phyloP scores from a whole-genome alignment of 2,113 vertebrate species.

The Bubo scandiacus region DNA sequence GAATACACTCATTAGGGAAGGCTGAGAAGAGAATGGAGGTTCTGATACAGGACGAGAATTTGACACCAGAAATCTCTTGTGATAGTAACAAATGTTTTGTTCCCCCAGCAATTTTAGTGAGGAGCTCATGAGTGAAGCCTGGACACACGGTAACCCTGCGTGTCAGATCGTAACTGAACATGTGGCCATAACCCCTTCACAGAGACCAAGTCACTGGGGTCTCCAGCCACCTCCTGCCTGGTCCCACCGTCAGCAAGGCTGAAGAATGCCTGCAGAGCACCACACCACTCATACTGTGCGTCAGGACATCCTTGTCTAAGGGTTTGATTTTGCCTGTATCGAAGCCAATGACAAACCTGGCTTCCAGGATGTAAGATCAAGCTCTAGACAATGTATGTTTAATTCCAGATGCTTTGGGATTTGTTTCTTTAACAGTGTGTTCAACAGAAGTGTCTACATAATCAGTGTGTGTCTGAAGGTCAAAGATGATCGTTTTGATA shows the following conservation, averaged over 20 bases:
- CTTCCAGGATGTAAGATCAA: not conserved
- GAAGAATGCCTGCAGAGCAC: not conserved
- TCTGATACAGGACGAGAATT: not conserved
- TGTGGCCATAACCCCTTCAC: not conserved
- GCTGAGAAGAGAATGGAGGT: not conserved
- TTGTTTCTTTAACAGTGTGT: not conserved
- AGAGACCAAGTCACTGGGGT: not conserved
- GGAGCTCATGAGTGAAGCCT: not conserved
- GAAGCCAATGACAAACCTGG: not conserved
- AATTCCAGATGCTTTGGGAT: not conserved
- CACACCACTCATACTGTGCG: rapidly evolving
- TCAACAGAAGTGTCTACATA: not conserved
- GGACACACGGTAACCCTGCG: not conserved
- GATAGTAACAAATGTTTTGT: not conserved
- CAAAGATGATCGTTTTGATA: not conserved
- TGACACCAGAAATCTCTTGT: not conserved
- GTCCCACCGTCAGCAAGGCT: not conserved
- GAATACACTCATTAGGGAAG: not conserved
- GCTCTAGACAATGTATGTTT: not conserved
- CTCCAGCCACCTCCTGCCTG: not conserved
- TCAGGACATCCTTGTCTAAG: not conserved
- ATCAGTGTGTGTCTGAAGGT: not conserved
- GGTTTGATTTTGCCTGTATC: not conserved
- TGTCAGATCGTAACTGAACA: not conserved
- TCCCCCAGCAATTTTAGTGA: not conserved